Evolutionary conservation across 2,888 invertebrate species (phyloP).

Genomic region (Gerris lacustris): DNA sequence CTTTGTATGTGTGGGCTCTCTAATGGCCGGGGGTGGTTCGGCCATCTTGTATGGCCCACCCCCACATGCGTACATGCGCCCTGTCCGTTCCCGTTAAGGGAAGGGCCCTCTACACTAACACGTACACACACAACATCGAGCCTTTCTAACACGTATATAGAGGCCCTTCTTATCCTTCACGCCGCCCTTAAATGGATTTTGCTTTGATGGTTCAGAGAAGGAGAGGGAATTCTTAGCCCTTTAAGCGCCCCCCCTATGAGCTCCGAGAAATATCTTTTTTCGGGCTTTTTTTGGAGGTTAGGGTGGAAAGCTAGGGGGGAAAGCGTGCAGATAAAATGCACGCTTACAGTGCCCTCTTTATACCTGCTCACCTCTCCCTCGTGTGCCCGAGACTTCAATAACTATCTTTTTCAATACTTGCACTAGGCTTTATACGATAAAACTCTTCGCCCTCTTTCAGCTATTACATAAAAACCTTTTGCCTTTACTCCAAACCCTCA

Average conservation of each 20-base stretch:
- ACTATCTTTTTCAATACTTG: conserved; percentile 1
- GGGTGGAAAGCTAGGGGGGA: background rate
- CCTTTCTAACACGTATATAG: background rate
- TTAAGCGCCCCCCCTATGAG: background rate
- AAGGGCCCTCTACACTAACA: background rate
- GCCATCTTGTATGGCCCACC: conserved; percentile 5
- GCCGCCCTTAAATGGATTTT: background rate
- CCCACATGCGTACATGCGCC: background rate
- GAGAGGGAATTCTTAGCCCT: background rate
- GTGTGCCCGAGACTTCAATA: background rate
- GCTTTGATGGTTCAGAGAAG: background rate
- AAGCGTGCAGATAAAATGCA: conserved; percentile 5
- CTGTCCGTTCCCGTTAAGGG: conserved; percentile 1
- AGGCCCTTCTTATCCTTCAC: background rate
- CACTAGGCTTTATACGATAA: background rate
- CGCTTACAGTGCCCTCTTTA: background rate
- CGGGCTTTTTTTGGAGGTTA: background rate
- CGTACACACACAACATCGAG: background rate
- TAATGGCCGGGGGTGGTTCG: conserved; percentile 5
- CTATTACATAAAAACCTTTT: background rate
- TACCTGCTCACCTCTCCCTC: too few species aligned
- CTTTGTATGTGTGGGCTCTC: background rate
- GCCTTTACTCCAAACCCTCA: background rate
- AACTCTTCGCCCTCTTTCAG: background rate
- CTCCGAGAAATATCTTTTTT: background rate